Evolutionary conservation across 2,113 vertebrate species (phyloP).

Genomic region (Microcebus jonahi): DNA sequence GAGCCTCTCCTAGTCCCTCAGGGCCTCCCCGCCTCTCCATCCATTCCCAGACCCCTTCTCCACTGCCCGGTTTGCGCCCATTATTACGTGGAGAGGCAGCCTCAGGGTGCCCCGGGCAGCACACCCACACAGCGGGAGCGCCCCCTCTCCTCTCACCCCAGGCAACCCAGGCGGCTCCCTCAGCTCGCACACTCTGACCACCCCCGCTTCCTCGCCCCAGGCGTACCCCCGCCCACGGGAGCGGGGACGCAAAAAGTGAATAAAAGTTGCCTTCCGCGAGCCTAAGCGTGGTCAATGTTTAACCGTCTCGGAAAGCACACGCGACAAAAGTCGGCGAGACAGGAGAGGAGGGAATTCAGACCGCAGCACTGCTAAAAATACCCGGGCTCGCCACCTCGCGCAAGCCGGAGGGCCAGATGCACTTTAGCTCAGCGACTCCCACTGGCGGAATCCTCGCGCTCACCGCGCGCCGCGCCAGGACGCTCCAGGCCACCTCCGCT

Average conservation of each 20-base stretch:
- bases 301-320: neutral
- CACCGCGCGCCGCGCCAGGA: neutral
- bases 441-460: slow-evolving; percentile 47
- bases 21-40: accelerated
- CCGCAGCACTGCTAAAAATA: slow-evolving; percentile 27
- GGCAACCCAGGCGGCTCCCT: neutral
- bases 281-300: neutral
- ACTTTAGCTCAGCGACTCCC: slow-evolving; percentile 76
- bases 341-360: neutral
- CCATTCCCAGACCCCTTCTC: neutral
- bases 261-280: slow-evolving; percentile 53
- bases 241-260: neutral
- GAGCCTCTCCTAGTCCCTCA: neutral
- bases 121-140: neutral
- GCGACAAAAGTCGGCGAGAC: neutral
- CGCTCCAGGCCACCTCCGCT: neutral
- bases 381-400: neutral
- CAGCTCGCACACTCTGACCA: neutral
- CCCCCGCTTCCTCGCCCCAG: neutral
- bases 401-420: neutral
- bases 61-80: neutral
- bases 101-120: neutral
- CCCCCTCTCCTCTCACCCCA: neutral
- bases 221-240: neutral
- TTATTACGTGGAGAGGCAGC: neutral